phyloP scores from a whole-genome alignment of 2,797 vertebrate genomes.

The Onychomys torridus region DNA sequence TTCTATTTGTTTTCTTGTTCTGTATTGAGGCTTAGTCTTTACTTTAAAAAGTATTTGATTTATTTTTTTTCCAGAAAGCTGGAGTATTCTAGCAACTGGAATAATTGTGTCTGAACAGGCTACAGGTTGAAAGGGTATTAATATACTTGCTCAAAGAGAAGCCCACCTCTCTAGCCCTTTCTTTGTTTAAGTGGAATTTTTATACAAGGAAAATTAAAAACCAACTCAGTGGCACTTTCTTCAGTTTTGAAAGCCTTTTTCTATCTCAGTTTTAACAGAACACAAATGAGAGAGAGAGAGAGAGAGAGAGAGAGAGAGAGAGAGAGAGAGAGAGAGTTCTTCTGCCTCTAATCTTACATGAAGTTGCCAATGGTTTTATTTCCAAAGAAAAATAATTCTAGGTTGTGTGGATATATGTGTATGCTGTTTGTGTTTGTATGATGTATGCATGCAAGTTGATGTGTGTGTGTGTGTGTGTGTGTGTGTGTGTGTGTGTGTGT shows the following conservation, averaged over 20 bases:
- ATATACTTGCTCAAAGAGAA: constrained; percentile 45
- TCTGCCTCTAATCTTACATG: not conserved
- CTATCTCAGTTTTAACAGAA: constrained; percentile 70
- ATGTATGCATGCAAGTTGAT: not conserved
- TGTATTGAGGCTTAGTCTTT: not conserved
- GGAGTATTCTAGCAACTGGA: constrained; percentile 1
- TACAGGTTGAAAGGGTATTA: constrained; percentile 59
- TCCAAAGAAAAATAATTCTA: not conserved
- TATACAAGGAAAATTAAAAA: constrained; percentile 81
- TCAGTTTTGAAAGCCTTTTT: not conserved
- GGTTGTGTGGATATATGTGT: not conserved
- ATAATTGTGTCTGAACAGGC: constrained; percentile 50
- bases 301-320: not conserved
- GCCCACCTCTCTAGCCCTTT: constrained; percentile 5
- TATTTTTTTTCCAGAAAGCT: constrained; percentile 41
- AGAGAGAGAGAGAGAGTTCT: not conserved
- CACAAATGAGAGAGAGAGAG: constrained; percentile 20
- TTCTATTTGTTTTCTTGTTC: constrained; percentile 22
- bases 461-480: not conserved
- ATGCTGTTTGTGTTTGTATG: not conserved
- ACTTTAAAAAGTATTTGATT: not conserved
- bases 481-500: not conserved
- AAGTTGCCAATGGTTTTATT: constrained; percentile 1
- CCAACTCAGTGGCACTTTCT: constrained; percentile 50
- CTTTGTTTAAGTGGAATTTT: constrained; percentile 70